Evolutionary conservation across 2,113 vertebrate species (phyloP), one percentile per base, ranked within the genome.

Genomic region (Eublepharis macularius): DNA sequence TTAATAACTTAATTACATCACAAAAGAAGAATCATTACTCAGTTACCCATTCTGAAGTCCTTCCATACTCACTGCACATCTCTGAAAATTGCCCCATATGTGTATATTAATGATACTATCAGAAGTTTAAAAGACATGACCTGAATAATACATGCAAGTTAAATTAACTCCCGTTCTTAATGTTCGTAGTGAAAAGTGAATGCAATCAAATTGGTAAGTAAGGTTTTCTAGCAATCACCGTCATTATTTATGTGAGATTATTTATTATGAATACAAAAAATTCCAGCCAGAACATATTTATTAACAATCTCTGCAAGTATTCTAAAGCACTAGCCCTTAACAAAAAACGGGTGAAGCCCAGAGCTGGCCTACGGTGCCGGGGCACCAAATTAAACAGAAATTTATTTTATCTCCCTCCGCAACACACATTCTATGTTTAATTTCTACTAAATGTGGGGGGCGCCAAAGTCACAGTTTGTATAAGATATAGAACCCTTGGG

Each of bases 121-220:
- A 89, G 83, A 90, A 86, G 57, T 41, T 92, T 92, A 82, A 88
- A 91, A 92, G 87, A 92, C 86, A 86, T 92, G 81, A 19, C 80
- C 60, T 93, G 91, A 93, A 93, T 93, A 93, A 94, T 87, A 85
- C 60, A 94, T 92, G 87, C 60, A 75, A 84, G 87, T 93, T 93
- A 92, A 94, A 93, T 93, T 94, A 94, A 91, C 69, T 90, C 29
- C n/a, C 78, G 79, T 90, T 92, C 86, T 90, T 93, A 93, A 90
- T 69, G 3, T 49, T 92, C 73, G 66, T 32, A 73, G 81, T 85
- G 84, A 90, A 92, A 91, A 93, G 81, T 88, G 39, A 89, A 89
- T 88, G 82, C 81, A 88, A 54, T 93, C 87, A 92, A 91, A 45
- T 49, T 80, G 10, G 16, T 89, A 91, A 91, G 78, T 87, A 76